Evolutionary conservation across 2,888 invertebrate species (phyloP), one percentile per base, ranked within the genome.

Genomic region (Ectemnius lituratus): DNA sequence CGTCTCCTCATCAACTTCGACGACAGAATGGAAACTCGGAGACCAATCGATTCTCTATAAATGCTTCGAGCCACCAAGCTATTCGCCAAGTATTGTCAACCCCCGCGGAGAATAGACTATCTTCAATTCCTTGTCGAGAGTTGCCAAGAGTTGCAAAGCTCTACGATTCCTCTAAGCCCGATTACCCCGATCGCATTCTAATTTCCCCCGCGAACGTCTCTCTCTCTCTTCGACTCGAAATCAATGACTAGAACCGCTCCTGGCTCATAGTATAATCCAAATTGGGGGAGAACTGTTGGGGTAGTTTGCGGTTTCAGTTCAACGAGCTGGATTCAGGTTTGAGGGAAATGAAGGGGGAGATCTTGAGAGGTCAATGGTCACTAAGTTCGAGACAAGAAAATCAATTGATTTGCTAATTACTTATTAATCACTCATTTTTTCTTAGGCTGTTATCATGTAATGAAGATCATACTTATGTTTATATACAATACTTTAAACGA

Each of bases 251-350:
- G 20, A 27, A 18, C 20, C 23, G 8, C 58, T 58, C 16, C 27
- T 13, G 61, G n/a, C 28, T 37, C 37, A 56, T 46, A 23, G 52
- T 57, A 65, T 76, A 70, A 74, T 70, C 66, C 65, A 49, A 75
- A 62, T 47, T 58, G 66, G 28, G 67, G 61, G 45, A 14, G 37
- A 52, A 16, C n/a, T 6, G 5, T 13, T 16, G 52, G 14, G 28
- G 78, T 14, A 70, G 70, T 68, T 59, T 75, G 75, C 52, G 75
- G 75, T 60, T 64, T 75, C 63, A 47, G 23, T 27, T 64, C 46
- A 18, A 45, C 49, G 18, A 37, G 61, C 64, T 58, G 47, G 28
- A 72, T 75, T 60, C 61, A 46, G 70, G 47, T 60, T n/a, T 57
- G 60, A n/a, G 49, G n/a, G 27, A 62, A 52, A 59, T 60, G 60